A percentile compares a stretch with the other conserved stretches of the same genome.
phyloP scores from a whole-genome alignment of 2,888 invertebrate species.

The Himalopsyche anomala region DNA sequence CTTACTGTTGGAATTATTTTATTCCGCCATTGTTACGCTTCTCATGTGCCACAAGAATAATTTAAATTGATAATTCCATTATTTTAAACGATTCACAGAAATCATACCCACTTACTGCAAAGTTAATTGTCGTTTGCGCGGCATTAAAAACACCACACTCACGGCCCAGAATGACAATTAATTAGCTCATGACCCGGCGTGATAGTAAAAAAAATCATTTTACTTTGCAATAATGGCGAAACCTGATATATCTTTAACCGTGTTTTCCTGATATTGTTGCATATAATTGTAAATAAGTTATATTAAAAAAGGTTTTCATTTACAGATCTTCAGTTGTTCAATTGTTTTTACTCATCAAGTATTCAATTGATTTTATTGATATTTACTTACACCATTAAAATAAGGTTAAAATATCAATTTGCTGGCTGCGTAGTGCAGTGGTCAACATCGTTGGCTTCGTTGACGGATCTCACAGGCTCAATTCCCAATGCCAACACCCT shows the following conservation, averaged over 20 bases:
- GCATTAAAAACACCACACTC: not conserved
- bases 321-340: no score
- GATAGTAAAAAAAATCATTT: not conserved
- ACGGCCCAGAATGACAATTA: slow-evolving; percentile 31
- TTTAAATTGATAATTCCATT: slow-evolving; percentile 31
- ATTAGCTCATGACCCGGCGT: slow-evolving; percentile 6
- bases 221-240: not conserved
- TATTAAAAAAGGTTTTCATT: no score
- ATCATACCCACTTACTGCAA: slow-evolving; percentile 17
- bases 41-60: slow-evolving; percentile 27
- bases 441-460: no score
- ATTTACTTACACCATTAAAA: no score
- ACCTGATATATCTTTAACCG: not conserved
- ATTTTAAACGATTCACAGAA: slow-evolving; percentile 42
- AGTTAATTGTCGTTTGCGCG: slow-evolving; percentile 1
- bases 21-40: not conserved
- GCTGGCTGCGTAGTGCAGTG: no score
- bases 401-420: no score
- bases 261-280: no score
- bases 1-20: not conserved
- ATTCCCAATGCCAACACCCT: no score
- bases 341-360: no score
- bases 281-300: no score
- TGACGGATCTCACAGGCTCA: no score
- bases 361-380: no score